These are phyloP conservation scores for Anagyrus pseudococci DNA, from an alignment of 2,888 invertebrate species.

Conservation along the genomic window DNA sequence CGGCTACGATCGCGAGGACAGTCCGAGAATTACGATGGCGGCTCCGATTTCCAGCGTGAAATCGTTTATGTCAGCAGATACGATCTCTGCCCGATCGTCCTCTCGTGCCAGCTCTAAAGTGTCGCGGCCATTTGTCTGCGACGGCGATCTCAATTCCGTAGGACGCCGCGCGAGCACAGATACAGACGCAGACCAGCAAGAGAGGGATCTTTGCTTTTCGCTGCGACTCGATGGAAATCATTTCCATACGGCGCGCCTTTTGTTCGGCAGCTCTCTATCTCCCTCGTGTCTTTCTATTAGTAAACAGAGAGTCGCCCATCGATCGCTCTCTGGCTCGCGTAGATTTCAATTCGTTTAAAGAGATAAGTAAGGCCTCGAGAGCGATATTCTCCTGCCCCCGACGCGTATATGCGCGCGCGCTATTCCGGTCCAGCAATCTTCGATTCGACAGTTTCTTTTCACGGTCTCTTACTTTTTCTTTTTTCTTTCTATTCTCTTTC, in stretches of 20 bases:
- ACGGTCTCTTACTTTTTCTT: no score
- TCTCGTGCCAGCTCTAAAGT: conserved; percentile 35
- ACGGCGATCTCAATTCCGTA: conserved; percentile 33
- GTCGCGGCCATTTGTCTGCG: conserved; percentile 34
- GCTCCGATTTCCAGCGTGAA: conserved; percentile 36
- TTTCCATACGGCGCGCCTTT: no score
- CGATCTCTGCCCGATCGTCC: conserved; percentile 21
- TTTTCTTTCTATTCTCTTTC: no score
- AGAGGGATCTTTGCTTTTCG: no score
- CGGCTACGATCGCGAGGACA: conserved; percentile 30
- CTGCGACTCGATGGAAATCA: no score
- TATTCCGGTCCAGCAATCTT: no score
- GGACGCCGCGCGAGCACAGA: no score
- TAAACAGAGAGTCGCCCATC: background rate
- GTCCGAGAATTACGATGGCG: conserved; percentile 37
- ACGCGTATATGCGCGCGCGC: no score
- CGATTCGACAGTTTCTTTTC: no score
- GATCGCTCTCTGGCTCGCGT: conserved; percentile 1
- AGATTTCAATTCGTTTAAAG: conserved; percentile 4
- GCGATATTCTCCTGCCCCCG: no score
- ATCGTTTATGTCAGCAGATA: conserved; percentile 40
- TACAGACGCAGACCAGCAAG: no score
- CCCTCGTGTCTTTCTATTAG: background rate
- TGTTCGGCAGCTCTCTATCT: background rate
- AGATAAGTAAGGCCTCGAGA: no score